Conservation (phyloP, 2,888 invertebrate species). For the Phengaris arion region DNA sequence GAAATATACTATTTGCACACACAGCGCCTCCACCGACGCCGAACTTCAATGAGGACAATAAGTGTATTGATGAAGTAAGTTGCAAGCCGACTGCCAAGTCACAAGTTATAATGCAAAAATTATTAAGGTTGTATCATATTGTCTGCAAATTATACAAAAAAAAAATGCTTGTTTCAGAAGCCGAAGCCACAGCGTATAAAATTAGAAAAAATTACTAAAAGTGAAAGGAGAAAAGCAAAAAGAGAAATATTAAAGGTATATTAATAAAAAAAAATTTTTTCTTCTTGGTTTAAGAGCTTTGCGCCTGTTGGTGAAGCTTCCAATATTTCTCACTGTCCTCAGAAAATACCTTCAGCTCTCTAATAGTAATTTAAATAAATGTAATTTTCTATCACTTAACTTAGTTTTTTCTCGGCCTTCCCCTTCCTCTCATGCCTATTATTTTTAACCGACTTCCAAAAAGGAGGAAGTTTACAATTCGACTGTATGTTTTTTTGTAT, state of each 20-base stretch:
- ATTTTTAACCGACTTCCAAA: too few relatives aligned
- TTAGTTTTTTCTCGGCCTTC: too few relatives aligned
- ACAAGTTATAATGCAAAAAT: background rate
- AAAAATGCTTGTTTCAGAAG: conserved; percentile 50
- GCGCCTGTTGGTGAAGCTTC: too few relatives aligned
- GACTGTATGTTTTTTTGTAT: too few relatives aligned
- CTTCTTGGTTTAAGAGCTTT: too few relatives aligned
- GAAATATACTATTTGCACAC: conserved; percentile 69
- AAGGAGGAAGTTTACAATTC: too few relatives aligned
- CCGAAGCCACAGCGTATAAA: conserved; percentile 59
- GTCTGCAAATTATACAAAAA: background rate
- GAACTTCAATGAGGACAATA: conserved; percentile 72
- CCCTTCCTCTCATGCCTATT: too few relatives aligned
- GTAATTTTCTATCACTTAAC: too few relatives aligned
- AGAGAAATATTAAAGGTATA: conserved; percentile 78
- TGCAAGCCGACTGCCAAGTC: background rate
- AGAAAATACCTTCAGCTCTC: too few relatives aligned
- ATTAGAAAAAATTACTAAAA: conserved; percentile 68
- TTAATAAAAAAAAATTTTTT: too few relatives aligned
- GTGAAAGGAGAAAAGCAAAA: conserved; percentile 69
- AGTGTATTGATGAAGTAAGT: conserved; percentile 53
- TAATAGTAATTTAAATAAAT: too few relatives aligned
- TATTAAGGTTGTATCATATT: background rate
- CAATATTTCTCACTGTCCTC: too few relatives aligned
- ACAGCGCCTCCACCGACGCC: conserved; percentile 86